A percentile compares a stretch with the other conserved stretches of the same genome.
Conservation (phyloP, 2,797 vertebrate genomes). For the Enteromius viviparus region DNA sequence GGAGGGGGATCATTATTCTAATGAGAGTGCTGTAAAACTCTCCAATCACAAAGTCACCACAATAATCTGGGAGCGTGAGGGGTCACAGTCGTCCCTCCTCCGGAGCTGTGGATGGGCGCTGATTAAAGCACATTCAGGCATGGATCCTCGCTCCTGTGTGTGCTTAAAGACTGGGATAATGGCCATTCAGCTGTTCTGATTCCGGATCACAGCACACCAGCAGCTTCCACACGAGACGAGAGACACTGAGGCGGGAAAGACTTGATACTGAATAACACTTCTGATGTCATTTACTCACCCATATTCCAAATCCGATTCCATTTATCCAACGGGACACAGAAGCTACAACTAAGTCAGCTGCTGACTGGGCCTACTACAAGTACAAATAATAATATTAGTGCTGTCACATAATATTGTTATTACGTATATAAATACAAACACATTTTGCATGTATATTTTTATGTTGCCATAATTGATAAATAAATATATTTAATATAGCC, state of each 20-base stretch:
- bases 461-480: too few relatives aligned
- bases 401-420: too few relatives aligned
- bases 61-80: conserved; percentile 86
- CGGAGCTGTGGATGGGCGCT: conserved; percentile 57
- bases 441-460: too few relatives aligned
- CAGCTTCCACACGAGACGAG: conserved; percentile 17
- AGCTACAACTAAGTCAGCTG: neutral
- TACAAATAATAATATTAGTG: neutral
- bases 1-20: conserved; percentile 94
- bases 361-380: neutral
- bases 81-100: conserved; percentile 81
- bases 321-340: neutral
- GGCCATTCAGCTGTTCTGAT: conserved; percentile 61
- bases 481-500: neutral
- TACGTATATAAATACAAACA: too few relatives aligned
- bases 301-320: neutral
- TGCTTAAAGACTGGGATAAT: conserved; percentile 61
- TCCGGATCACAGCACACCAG: conserved; percentile 58
- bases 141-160: conserved; percentile 51
- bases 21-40: conserved; percentile 88
- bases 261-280: too few relatives aligned
- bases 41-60: conserved; percentile 84
- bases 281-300: neutral
- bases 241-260: neutral
- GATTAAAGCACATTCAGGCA: conserved; percentile 60